phyloP scores from a whole-genome alignment of 2,797 vertebrate species.

The Chelon labrosus region DNA sequence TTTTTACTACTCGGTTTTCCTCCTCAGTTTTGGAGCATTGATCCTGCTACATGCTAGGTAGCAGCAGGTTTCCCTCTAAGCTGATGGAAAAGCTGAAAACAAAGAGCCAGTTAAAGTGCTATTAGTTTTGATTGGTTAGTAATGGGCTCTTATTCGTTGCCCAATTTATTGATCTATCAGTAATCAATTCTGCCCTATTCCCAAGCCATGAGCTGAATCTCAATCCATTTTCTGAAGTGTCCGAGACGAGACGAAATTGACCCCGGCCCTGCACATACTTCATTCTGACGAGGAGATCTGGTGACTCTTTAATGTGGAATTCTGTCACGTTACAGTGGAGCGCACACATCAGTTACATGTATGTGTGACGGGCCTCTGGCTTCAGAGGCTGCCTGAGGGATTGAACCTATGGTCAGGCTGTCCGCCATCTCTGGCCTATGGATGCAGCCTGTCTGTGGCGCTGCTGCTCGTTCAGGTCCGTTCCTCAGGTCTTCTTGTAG shows the following conservation, averaged over 20 bases:
- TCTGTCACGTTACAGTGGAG: constrained; percentile 43
- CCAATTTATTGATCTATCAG: constrained; percentile 73
- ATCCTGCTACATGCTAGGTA: constrained; percentile 4
- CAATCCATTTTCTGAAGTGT: constrained; percentile 68
- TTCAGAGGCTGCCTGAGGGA: constrained; percentile 10
- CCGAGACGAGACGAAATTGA: constrained; percentile 47
- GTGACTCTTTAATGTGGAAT: constrained; percentile 32
- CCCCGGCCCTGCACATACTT: constrained; percentile 11
- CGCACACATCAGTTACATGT: constrained; percentile 41
- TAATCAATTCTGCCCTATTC: constrained; percentile 69
- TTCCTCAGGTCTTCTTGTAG: constrained; percentile 43
- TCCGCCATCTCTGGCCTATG: constrained; percentile 30
- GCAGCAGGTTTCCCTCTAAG: constrained; percentile 29
- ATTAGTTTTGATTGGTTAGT: constrained; percentile 71
- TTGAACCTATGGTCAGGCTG: constrained; percentile 13
- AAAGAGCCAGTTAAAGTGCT: constrained; percentile 68
- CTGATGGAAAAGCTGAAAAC: constrained; percentile 54
- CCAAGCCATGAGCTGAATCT: constrained; percentile 64
- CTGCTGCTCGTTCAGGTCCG: constrained; percentile 31
- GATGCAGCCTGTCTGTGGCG: constrained; percentile 43
- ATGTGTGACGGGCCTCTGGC: constrained; percentile 19
- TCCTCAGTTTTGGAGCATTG: constrained; percentile 33
- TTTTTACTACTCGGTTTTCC: constrained; percentile 23
- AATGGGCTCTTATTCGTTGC: constrained; percentile 69
- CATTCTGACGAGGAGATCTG: constrained; percentile 27